Percentiles rank a stretch among this genome's conserved stretches.
Evolutionary conservation across 2,888 invertebrate species (phyloP).

Genomic region (Lydus trimaculatus): DNA sequence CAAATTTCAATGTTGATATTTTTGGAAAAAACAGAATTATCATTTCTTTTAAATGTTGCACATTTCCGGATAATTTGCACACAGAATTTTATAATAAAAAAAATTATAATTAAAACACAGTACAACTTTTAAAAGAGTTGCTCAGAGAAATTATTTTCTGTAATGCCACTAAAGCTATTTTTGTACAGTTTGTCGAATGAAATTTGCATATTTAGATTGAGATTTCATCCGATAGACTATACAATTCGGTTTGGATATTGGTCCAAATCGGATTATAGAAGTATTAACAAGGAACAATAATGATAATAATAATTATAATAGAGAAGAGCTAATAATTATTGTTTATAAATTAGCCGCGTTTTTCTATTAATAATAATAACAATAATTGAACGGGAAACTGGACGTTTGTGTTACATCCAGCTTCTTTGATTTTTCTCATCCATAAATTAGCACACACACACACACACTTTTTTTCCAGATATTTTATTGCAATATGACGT

Average conservation of each 20-base stretch:
- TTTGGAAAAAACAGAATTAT: background rate
- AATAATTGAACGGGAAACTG: background rate
- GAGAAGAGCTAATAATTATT: background rate
- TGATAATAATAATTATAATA: background rate
- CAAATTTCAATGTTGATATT: slow-evolving; percentile 14
- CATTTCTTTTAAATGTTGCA: slow-evolving; percentile 23
- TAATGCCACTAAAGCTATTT: background rate
- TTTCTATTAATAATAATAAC: background rate
- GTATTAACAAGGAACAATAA: background rate
- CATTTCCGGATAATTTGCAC: slow-evolving; percentile 22
- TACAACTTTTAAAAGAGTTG: background rate
- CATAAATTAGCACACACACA: background rate
- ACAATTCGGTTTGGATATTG: background rate
- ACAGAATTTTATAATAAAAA: background rate
- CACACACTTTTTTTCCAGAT: too few species aligned
- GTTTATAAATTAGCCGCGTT: background rate
- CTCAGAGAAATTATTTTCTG: background rate
- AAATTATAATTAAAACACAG: background rate
- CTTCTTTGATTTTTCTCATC: background rate
- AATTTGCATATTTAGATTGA: background rate
- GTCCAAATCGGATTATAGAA: background rate
- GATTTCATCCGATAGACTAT: background rate
- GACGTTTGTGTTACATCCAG: background rate
- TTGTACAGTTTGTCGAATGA: background rate
- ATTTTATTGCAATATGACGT: too few species aligned